These are phyloP conservation scores for Idaea dimidiata DNA, from an alignment of 2,888 invertebrate genomes.

Conservation along the genomic window DNA sequence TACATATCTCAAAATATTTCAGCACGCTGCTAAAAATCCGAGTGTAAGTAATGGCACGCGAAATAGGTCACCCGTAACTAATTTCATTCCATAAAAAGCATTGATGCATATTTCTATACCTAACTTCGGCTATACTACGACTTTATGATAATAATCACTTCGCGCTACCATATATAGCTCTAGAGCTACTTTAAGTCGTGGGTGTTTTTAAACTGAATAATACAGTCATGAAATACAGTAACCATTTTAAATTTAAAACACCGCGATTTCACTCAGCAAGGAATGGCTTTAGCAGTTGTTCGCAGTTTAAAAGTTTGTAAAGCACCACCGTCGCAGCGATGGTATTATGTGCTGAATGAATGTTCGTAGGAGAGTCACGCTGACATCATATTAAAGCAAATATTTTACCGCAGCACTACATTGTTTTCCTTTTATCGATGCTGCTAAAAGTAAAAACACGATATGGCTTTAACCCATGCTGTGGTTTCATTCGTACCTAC, in stretches of 20 bases:
- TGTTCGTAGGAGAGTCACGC: conserved; percentile 21
- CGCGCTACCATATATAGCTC: not conserved
- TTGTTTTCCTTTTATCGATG: conserved; percentile 43
- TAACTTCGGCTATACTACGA: not conserved
- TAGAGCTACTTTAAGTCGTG: not conserved
- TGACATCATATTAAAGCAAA: conserved; percentile 44
- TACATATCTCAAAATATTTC: not conserved
- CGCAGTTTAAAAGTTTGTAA: not conserved
- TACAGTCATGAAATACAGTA: not conserved
- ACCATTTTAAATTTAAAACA: not conserved
- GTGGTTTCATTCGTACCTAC: conserved; percentile 7
- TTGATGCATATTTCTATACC: conserved; percentile 3
- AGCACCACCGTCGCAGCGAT: not conserved
- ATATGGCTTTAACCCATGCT: conserved; percentile 15
- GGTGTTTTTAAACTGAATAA: not conserved
- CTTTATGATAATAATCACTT: not conserved
- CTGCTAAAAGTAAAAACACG: conserved; percentile 31
- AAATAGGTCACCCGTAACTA: conserved; percentile 4
- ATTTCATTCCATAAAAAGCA: conserved; percentile 5
- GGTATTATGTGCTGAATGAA: not conserved
- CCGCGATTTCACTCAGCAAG: not conserved
- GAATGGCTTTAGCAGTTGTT: not conserved
- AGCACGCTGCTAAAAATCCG: not conserved
- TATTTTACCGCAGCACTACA: conserved; percentile 33
- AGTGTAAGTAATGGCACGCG: not conserved